Percentiles rank a stretch among this genome's conserved stretches.
phyloP scores from a whole-genome alignment of 2,113 vertebrate genomes.

The Patagioenas fasciata region DNA sequence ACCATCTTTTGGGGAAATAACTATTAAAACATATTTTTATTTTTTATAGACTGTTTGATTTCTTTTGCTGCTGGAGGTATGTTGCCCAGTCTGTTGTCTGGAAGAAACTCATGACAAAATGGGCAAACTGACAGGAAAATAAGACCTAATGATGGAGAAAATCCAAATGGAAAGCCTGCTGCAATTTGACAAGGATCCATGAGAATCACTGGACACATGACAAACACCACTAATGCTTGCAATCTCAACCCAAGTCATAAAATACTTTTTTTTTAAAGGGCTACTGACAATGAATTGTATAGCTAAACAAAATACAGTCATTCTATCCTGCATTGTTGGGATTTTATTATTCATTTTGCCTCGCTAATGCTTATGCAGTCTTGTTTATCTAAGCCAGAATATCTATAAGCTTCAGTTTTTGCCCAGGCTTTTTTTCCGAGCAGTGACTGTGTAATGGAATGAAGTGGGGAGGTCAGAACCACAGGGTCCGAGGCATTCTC shows the following conservation, averaged over 20 bases:
- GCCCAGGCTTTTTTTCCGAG: not conserved
- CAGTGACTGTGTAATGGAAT: not conserved
- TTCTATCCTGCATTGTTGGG: not conserved
- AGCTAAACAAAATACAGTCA: not conserved
- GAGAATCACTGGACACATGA: conserved; percentile 13
- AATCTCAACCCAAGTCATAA: not conserved
- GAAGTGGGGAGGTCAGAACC: not conserved
- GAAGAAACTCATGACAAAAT: conserved; percentile 45
- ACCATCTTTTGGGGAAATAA: not conserved
- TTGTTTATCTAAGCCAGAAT: not conserved
- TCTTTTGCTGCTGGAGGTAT: conserved; percentile 32
- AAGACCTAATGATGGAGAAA: conserved; percentile 37
- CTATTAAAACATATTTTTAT: conserved; percentile 19
- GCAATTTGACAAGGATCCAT: conserved; percentile 3
- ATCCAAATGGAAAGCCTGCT: conserved; percentile 49
- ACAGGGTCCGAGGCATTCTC: not conserved
- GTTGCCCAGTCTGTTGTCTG: conserved; percentile 40
- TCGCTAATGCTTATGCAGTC: not conserved
- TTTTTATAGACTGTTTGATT: conserved; percentile 29
- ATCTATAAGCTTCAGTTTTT: not conserved
- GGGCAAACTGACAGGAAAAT: conserved; percentile 64
- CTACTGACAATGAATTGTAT: not conserved
- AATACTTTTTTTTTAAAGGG: not conserved
- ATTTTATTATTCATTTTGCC: not conserved
- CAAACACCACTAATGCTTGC: not conserved